Evolutionary conservation across 2,888 invertebrate species (phyloP), one percentile per base, ranked within the genome.

Genomic region (Sturmia bella): DNA sequence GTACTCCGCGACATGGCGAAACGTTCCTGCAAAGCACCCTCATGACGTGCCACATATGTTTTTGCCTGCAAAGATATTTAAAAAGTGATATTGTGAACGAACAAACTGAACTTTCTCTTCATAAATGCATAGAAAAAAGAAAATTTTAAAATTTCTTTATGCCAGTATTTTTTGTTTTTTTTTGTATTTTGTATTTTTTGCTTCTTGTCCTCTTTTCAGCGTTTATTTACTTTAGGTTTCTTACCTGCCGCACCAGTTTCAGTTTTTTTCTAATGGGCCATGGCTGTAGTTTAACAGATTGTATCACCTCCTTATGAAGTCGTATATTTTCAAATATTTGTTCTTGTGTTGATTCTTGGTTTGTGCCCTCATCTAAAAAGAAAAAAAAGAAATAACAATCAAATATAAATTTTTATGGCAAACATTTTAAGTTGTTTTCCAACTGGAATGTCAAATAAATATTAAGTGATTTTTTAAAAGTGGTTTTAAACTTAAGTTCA

Each of bases 301-400:
- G 95, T 83, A 98, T 92, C 0, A 98, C 96, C 90, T 98, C 98
- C 89, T 98, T 98, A 90, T 98, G 97, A 39, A 98, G 91, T 84
- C 95, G 94, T 80, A 98, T 95, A 87, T 97, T 97, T 90, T 97
- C 97, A 88, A 96, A 96, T 84, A 97, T 96, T 91, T 97, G 96
- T 88, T 97, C 97, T 88, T 97, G 95, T 0, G 94, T 94, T 84
- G 95, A 94, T 86, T 92, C 92, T 80, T 92, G 91, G 48, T 91
- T 91, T 76, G 91, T 89, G 85, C 93, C 92, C 83, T 96, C 96
- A 80, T 96, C 96, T 89, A 92, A 1, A 95, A 41, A 48, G 17
- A 56, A 21, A 19, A 17, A 61, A 9, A 27, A 4, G 32, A 9
- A 3, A 27, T 27, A 32, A 43, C 21, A 21, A 61, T 69, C 5